These are phyloP conservation scores for Mionectes olivaceus DNA, from an alignment of 2,797 vertebrate species.

Conservation along the genomic window DNA sequence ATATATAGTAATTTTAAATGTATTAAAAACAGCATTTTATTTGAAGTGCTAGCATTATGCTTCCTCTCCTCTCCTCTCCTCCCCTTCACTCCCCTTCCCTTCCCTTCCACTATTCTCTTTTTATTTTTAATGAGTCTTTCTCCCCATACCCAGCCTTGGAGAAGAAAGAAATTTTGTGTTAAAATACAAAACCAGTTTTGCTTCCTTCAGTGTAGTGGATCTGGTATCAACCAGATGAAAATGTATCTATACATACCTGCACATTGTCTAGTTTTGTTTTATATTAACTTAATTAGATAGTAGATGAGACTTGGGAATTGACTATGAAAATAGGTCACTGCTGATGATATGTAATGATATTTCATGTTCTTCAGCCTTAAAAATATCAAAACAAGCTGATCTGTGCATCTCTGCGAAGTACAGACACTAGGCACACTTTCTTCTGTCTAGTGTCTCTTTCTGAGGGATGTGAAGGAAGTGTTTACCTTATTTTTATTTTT, in stretches of 20 bases:
- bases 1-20: background rate
- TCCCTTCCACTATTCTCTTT: no score
- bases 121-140: background rate
- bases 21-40: background rate
- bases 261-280: background rate
- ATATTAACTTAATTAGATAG: background rate
- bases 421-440: background rate
- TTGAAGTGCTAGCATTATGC: background rate
- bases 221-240: background rate
- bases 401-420: background rate
- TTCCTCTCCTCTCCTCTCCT: no score
- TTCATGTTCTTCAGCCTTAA: background rate
- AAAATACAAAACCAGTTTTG: background rate
- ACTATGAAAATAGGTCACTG: background rate
- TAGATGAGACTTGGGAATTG: background rate
- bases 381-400: background rate
- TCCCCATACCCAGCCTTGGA: background rate
- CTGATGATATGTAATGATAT: background rate
- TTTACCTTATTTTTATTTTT: background rate
- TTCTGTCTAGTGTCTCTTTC: background rate
- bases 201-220: accelerated
- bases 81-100: no score
- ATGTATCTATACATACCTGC: background rate
- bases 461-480: background rate
- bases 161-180: background rate